Base-by-base conservation (phyloP, 2,888 invertebrate species). In the Galeopsomyia nigrocyanea region DNA sequence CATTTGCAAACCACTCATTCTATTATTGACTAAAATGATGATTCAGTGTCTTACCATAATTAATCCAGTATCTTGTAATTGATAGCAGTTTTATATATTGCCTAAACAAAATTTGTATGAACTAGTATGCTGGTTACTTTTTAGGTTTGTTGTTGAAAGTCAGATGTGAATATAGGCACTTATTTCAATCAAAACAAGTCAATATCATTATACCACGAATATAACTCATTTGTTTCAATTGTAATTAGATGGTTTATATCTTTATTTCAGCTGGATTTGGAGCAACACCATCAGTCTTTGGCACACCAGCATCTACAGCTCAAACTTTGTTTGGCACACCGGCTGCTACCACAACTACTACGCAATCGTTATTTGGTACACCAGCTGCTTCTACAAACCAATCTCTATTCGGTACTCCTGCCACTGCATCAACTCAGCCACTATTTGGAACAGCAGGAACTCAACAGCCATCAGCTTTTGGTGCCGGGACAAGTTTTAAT, bases 281-380 rank as follows among this genome's bases (percentile, higher is more conserved):
- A 39, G 81, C 87, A 0, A 87, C 89, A 17, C 83, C 91, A 0
- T 79, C 82, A n/a, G 77, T 84, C 0, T 90, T 90, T 76, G 89
- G 89, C 5, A 79, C 86, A 13, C 82, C 84, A 14, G 79, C 83
- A 19, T 79, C 83, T 19, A 83, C 81, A 10, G 86, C 79, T 72
- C 78, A 77, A 73, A 80, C 82, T 58, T 84, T 77, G 78, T 91
- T 91, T 84, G 90, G 90, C 73, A 68, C 82, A 75, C 73, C 77
- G 31, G 68, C 87, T 17, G 87, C 86, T 26, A 81, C 81, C 14
- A 86, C 88, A 50, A 83, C 88, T 64, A 87, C 88, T 51, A 88
- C 77, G 87, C 89, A 31, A 13, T 39, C 39, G 7, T 39, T 13
- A 7, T 89, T 89, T 80, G 88, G 88, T 55, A 80, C 79, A n/a